Evolutionary conservation across 2,888 invertebrate species (phyloP).

Genomic region (Fragum fragum): DNA sequence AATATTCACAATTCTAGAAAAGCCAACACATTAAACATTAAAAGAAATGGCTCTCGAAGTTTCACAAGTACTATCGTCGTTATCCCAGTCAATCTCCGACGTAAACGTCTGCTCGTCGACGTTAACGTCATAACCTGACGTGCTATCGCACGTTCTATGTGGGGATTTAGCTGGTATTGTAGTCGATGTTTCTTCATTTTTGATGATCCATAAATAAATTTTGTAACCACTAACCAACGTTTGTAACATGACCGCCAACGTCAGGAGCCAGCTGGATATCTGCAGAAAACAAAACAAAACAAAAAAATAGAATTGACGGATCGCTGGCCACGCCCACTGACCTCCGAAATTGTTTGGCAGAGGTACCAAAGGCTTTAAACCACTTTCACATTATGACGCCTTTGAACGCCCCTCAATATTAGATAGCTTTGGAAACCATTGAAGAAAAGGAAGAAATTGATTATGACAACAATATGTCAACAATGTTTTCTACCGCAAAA

Average conservation of each 20-base stretch:
- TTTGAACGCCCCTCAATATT: too few relatives aligned
- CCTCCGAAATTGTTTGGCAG: too few relatives aligned
- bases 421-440: too few relatives aligned
- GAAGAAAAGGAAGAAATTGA: too few relatives aligned
- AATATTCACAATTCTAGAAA: too few relatives aligned
- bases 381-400: too few relatives aligned
- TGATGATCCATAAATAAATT: constrained; percentile 50
- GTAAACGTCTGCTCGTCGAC: neutral
- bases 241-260: constrained; percentile 44
- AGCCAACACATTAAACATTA: neutral
- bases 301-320: too few relatives aligned
- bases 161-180: neutral
- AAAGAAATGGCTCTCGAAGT: neutral
- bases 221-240: constrained; percentile 52
- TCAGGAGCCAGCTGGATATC: constrained; percentile 53
- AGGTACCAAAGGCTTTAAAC: too few relatives aligned
- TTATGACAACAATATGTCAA: too few relatives aligned
- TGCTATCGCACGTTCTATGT: neutral
- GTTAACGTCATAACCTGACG: neutral
- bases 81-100: constrained; percentile 1
- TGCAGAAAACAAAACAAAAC: constrained; percentile 32
- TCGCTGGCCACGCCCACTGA: too few relatives aligned
- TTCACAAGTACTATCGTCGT: constrained; percentile 9
- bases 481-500: too few relatives aligned
- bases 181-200: neutral